phyloP scores from a whole-genome alignment of 2,888 invertebrate species.

The Anoplius nigerrimus region DNA sequence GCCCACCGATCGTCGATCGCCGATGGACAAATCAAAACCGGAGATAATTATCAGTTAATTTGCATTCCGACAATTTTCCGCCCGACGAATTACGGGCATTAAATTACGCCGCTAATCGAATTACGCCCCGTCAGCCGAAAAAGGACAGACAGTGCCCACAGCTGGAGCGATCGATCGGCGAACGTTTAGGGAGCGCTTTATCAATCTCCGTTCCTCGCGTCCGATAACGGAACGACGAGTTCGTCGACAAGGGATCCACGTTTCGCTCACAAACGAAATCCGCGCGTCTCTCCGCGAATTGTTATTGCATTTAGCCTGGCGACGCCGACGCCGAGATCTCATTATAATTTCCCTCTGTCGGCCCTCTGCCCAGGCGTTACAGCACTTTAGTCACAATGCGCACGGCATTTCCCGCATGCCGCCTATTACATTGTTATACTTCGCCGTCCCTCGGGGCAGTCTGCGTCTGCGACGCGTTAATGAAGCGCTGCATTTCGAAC shows the following conservation, averaged over 20 bases:
- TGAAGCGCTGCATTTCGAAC: conserved; percentile 24
- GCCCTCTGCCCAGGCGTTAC: conserved; percentile 39
- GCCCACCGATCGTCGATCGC: neutral
- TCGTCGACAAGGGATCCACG: no score
- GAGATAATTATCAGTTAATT: no score
- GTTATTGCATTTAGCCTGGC: conserved; percentile 37
- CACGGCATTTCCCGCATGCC: conserved; percentile 48
- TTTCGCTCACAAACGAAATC: no score
- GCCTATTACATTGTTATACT: conserved; percentile 39
- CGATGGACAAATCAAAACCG: neutral
- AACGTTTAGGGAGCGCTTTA: no score
- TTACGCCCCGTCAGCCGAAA: no score
- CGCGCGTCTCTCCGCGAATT: conserved; percentile 23
- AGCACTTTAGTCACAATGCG: conserved; percentile 44
- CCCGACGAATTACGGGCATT: no score
- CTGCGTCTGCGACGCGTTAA: conserved; percentile 41
- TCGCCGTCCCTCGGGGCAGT: conserved; percentile 42
- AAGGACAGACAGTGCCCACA: no score
- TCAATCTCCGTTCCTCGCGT: no score
- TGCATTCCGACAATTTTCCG: no score
- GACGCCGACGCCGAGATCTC: conserved; percentile 39
- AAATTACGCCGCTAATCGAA: no score
- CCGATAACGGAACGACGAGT: no score
- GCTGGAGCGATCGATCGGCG: no score
- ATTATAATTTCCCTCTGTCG: conserved; percentile 55